These are phyloP conservation scores for Agrotis puta DNA, from an alignment of 2,888 invertebrate genomes.

Conservation along the genomic window DNA sequence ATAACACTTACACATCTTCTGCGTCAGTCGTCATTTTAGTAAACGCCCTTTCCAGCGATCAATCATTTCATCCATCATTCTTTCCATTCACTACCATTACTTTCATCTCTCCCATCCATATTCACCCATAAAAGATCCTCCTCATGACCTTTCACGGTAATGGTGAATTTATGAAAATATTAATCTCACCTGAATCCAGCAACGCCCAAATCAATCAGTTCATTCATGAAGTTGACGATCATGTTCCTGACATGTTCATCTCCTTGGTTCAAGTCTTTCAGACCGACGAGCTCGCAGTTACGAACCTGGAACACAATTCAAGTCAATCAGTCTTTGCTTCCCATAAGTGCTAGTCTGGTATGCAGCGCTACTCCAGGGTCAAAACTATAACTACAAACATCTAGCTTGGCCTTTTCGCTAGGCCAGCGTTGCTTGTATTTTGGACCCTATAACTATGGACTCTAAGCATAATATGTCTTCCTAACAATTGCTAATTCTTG, in stretches of 20 bases:
- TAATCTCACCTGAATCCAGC: constrained; percentile 93
- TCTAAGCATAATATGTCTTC: background rate
- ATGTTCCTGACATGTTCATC: constrained; percentile 92
- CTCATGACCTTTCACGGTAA: background rate
- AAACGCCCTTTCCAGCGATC: background rate
- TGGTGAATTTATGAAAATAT: background rate
- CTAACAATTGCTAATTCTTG: background rate
- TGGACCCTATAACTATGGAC: no score
- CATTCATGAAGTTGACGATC: constrained; percentile 93
- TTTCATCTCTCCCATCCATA: background rate
- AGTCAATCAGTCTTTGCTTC: background rate
- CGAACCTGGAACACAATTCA: constrained; percentile 87
- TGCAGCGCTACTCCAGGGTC: no score
- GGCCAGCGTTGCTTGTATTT: no score
- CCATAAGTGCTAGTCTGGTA: no score
- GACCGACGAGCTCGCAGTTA: constrained; percentile 94
- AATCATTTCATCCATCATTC: background rate
- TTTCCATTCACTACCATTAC: no score
- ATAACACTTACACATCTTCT: background rate
- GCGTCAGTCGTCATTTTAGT: background rate
- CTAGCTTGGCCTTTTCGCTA: no score
- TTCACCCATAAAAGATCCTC: background rate
- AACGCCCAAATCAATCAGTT: constrained; percentile 93
- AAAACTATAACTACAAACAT: no score
- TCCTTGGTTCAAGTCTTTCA: constrained; percentile 95